Evolutionary conservation across 2,888 invertebrate genomes (phyloP).

Genomic region (Oscheius sp.): DNA sequence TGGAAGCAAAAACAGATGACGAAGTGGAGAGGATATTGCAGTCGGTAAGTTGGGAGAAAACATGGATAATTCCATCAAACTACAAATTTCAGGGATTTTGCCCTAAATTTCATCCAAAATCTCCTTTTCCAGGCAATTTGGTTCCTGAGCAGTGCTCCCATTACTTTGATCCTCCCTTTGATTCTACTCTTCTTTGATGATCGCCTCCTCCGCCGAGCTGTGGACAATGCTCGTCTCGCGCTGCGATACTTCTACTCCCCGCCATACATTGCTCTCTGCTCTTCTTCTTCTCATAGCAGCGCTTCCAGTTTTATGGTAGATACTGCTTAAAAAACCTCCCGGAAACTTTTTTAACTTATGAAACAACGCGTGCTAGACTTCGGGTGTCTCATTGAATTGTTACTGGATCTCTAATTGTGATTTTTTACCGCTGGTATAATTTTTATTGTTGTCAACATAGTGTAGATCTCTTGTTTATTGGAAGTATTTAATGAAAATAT

Average conservation of each 20-base stretch:
- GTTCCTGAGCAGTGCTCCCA: not conserved
- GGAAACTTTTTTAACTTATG: no score
- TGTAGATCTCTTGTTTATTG: no score
- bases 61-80: no score
- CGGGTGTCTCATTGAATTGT: not conserved
- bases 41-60: not conserved
- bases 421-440: not conserved
- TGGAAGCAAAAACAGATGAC: not conserved
- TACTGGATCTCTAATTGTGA: not conserved
- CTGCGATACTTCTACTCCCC: not conserved
- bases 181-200: slow-evolving; percentile 16
- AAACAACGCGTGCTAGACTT: not conserved
- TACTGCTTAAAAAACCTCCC: slow-evolving; percentile 11
- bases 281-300: not conserved
- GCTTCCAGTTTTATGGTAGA: slow-evolving; percentile 13
- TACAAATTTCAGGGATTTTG: no score
- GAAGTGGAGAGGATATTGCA: not conserved
- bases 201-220: not conserved
- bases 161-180: not conserved
- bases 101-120: no score
- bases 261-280: slow-evolving; percentile 10
- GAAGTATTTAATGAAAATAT: no score
- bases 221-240: not conserved
- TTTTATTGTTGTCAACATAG: no score
- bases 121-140: slow-evolving; percentile 15